Base-by-base conservation (phyloP, 2,797 vertebrate genomes). In the Pyrocephalus nanus region DNA sequence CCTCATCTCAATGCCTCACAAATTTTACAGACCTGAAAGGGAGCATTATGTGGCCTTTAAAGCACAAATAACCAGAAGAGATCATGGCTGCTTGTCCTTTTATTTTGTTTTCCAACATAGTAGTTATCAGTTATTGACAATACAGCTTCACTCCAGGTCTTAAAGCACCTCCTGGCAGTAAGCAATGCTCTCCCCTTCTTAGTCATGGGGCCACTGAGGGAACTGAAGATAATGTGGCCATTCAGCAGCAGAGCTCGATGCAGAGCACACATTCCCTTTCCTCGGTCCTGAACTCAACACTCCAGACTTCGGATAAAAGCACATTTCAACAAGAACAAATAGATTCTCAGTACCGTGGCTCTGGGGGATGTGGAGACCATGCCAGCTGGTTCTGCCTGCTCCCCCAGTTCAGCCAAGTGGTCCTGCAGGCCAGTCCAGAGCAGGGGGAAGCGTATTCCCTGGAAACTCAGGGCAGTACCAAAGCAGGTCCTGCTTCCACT, bases 291-390 rank as follows among this genome's bases (percentile, higher is more conserved):
- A 23, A 26, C 60, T 65, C 60, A 47, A 7, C 18, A 4, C 18
- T 45, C 60, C 36, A n/a, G 61, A 29, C 23, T 57, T 40, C 2
- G 6, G 55, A 43, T 54, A 65, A 90, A 57, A 38, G 64, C 42
- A 51, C 3, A 2, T 86, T 95, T 92, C 71, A 53, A 53, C 64
- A 57, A 32, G 76, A 86, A n/a, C 48, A 81, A 57, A 32, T 27
- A 42, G 73, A 50, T 81, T 74, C 48, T 87, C 66, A 26, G 42
- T 71, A n/a, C 27, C 4, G 0, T 55, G 65, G 72, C 66, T 64
- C 20, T 10, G 0, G 34, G 54, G 71, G 15, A 6, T 43, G 4
- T 36, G 79, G 42, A 30, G 53, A 15, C 61, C 3, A 0, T 12
- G 60, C 42, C 48, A 27, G 66, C 80, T 75, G 72, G 34, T 85